Percentiles rank a stretch among this genome's conserved stretches.
These are phyloP conservation scores for Amblyopsis rosae DNA, from an alignment of 2,113 vertebrate species.

Conservation along the genomic window DNA sequence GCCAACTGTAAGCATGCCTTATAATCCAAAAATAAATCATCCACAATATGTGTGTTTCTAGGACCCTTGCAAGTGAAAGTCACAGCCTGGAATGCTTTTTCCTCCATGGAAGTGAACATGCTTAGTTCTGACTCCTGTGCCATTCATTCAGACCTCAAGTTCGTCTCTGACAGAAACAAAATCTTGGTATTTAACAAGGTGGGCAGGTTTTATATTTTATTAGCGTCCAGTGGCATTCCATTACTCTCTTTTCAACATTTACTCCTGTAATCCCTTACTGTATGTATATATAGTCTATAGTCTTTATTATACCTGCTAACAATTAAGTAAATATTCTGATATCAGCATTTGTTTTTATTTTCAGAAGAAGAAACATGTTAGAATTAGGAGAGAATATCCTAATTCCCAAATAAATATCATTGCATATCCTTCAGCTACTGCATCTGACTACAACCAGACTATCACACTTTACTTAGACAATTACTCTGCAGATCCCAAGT, in stretches of 20 bases:
- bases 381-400: conserved; percentile 12
- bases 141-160: not conserved
- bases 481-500: not conserved
- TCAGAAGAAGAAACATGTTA: conserved; percentile 38
- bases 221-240: not conserved
- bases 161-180: not conserved
- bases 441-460: fast-evolving
- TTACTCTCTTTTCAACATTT: not conserved
- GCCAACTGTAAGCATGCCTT: too few relatives aligned
- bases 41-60: conserved; percentile 46
- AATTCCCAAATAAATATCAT: fast-evolving
- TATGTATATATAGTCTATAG: not conserved
- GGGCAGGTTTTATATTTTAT: not conserved
- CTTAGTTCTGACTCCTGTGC: conserved; percentile 48
- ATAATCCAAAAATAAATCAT: not conserved
- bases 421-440: conserved; percentile 15
- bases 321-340: not conserved
- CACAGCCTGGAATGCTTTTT: conserved; percentile 79
- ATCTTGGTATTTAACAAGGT: not conserved
- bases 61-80: conserved; percentile 77
- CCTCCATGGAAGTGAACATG: conserved; percentile 74
- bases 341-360: conserved; percentile 6
- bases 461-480: conserved; percentile 30
- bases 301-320: not conserved
- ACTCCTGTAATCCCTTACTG: not conserved